Evolutionary conservation across 2,113 vertebrate species (phyloP).

Genomic region (Anarrhichthys ocellatus): DNA sequence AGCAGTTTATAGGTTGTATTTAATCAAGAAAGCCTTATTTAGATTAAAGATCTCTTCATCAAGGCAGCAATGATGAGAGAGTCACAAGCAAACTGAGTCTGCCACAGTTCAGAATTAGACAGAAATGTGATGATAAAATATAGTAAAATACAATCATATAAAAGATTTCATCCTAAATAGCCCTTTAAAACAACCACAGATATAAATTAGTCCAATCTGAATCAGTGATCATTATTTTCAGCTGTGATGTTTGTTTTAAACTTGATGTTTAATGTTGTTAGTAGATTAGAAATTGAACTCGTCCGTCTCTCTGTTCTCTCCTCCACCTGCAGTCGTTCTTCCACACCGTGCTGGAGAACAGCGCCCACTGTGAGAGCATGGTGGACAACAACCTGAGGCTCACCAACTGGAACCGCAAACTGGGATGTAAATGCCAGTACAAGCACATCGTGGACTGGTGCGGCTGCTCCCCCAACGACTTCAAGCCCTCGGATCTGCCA

Average conservation of each 20-base stretch:
- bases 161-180: neutral
- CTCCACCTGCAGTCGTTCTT: conserved; percentile 86
- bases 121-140: neutral
- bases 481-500: conserved; percentile 93
- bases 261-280: neutral
- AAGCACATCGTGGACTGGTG: conserved; percentile 98
- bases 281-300: neutral
- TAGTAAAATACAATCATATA: neutral
- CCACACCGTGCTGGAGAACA: conserved; percentile 93
- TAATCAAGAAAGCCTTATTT: no score
- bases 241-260: no score
- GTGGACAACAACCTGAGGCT: conserved; percentile 95
- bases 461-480: conserved; percentile 93
- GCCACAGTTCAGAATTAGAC: neutral
- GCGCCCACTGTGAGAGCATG: conserved; percentile 90
- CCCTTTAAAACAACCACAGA: neutral
- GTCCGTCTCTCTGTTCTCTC: neutral
- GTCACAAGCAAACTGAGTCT: neutral
- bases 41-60: no score
- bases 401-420: conserved; percentile 96
- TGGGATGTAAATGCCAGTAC: conserved; percentile 95
- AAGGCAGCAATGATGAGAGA: no score
- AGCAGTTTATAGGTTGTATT: no score
- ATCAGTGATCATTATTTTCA: neutral
- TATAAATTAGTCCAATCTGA: no score